Evolutionary conservation across 2,797 vertebrate genomes (phyloP), one percentile per base, ranked within the genome.

Genomic region (Cottoperca gobio): DNA sequence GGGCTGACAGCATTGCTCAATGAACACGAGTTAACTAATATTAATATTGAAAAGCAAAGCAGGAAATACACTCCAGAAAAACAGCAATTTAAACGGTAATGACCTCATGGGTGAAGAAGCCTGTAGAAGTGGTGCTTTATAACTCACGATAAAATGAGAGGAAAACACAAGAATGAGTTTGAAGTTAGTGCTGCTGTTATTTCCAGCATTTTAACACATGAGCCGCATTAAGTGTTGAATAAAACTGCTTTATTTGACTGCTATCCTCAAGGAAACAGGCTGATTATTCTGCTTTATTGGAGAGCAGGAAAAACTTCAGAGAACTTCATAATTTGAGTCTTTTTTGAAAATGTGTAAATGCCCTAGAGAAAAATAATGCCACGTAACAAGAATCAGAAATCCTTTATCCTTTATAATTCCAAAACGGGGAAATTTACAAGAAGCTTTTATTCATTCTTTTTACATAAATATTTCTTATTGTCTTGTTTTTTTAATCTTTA

Each of bases 401-500:
- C n/a, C n/a, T n/a, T n/a, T n/a, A n/a, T n/a, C n/a, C n/a, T n/a
- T n/a, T n/a, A n/a, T n/a, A n/a, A n/a, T n/a, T n/a, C n/a, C n/a
- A n/a, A n/a, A n/a, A n/a, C n/a, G n/a, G n/a, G 3, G 10, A 33
- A 48, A 43, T 33, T 46, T 37, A 48, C 8, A 65, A 48, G 50
- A 61, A 37, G 49, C 50, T 61, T 31, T 73, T 72, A 60, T 55
- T 67, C 1, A 21, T 45, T 68, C 39, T 57, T 82, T n/a, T 37
- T 31, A 42, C 14, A 17, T 21, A 3, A 31, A 23, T 23, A 40
- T 65, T 35, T 33, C 67, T 58, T 57, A 31, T 40, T 42, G 13
- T 42, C 16, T 42, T 5, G 0, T 17, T 43, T 24, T 43, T 40
- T 63, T 26, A 12, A 49, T 11, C 10, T 24, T 48, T n/a, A 60